Evolutionary conservation across 2,797 vertebrate genomes (phyloP).

Genomic region (Ciconia nigra): DNA sequence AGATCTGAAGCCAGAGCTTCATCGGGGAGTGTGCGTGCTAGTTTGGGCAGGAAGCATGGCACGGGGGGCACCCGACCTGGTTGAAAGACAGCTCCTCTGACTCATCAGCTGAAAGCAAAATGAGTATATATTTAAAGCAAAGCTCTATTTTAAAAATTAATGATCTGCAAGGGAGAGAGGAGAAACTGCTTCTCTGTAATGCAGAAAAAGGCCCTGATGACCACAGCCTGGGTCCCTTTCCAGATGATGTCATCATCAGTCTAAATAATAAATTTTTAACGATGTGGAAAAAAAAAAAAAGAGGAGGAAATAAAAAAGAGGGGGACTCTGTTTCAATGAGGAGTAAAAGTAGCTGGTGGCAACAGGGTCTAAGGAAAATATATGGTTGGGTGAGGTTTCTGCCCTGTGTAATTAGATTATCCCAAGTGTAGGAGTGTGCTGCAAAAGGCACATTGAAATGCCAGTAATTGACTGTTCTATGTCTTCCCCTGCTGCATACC

Average conservation of each 20-base stretch:
- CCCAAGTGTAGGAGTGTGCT: constrained; percentile 52
- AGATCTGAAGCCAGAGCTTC: background rate
- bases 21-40: background rate
- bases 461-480: constrained; percentile 14
- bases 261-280: constrained; percentile 75
- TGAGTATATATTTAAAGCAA: constrained; percentile 74
- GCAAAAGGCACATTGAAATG: constrained; percentile 51
- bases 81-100: constrained; percentile 68
- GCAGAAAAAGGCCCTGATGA: constrained; percentile 70
- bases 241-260: constrained; percentile 72
- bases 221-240: constrained; percentile 72
- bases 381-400: constrained; percentile 53
- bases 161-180: constrained; percentile 72
- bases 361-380: constrained; percentile 58
- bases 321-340: constrained; percentile 47
- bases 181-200: constrained; percentile 68
- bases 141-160: constrained; percentile 77
- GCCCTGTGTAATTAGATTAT: constrained; percentile 63
- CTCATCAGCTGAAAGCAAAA: constrained; percentile 67
- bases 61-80: constrained; percentile 28
- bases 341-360: constrained; percentile 59
- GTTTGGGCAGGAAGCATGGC: constrained; percentile 47
- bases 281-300: constrained; percentile 24
- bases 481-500: background rate
- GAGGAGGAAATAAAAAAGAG: constrained; percentile 22